Percentiles rank a stretch among this genome's conserved stretches.
These are phyloP conservation scores for Pangasius krempfi DNA, from an alignment of 2,797 vertebrate species.

Conservation along the genomic window DNA sequence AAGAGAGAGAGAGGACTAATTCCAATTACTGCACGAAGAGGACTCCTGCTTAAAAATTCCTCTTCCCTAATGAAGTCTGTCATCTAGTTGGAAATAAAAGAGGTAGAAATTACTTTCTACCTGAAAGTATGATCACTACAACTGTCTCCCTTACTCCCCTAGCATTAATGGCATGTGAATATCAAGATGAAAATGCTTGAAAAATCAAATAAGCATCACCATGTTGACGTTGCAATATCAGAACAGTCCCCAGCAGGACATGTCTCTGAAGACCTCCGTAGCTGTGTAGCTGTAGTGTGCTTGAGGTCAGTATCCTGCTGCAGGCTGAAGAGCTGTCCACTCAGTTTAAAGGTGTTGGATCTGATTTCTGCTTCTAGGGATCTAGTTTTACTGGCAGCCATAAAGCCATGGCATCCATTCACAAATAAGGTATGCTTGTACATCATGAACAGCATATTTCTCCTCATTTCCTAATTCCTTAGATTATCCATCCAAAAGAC, in stretches of 20 bases:
- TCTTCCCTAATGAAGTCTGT: constrained; percentile 30
- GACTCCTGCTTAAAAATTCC: constrained; percentile 5
- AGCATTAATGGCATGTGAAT: constrained; percentile 30
- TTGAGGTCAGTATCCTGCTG: neutral
- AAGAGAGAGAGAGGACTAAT: neutral
- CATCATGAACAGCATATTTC: neutral
- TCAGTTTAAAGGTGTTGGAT: neutral
- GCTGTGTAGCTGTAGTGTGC: neutral
- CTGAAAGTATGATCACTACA: constrained; percentile 38
- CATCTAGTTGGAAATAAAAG: constrained; percentile 37
- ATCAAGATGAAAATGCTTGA: constrained; percentile 32
- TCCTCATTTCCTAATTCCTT: neutral
- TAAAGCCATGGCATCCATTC: neutral
- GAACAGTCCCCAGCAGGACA: neutral
- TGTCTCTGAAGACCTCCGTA: neutral
- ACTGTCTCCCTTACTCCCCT: constrained; percentile 1
- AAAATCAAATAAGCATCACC: constrained; percentile 29
- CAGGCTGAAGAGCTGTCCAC: neutral
- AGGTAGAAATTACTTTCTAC: constrained; percentile 41
- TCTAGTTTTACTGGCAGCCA: neutral
- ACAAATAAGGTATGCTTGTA: neutral
- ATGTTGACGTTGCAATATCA: constrained; percentile 27
- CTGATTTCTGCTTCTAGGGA: neutral
- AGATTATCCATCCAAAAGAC: neutral
- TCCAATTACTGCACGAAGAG: constrained; percentile 33